Conservation (phyloP, 2,797 vertebrate species). For the Notolabrus celidotus region DNA sequence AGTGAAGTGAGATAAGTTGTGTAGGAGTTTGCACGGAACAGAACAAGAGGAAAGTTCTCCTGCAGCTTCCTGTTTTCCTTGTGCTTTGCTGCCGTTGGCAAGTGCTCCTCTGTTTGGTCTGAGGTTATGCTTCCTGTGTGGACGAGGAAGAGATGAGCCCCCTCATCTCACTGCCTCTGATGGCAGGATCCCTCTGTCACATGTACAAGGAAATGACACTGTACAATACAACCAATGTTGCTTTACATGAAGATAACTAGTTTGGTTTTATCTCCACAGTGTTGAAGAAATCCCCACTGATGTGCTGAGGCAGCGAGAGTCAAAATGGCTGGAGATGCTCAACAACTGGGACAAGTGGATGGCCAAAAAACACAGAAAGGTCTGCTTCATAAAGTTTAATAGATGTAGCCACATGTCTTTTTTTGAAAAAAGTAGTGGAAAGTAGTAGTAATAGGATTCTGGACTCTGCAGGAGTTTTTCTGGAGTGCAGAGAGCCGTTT, state of each 20-base stretch:
- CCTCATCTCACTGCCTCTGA: neutral
- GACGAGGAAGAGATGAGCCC: slow-evolving; percentile 57
- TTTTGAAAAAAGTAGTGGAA: neutral
- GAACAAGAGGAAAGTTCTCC: slow-evolving; percentile 69
- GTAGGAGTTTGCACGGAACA: slow-evolving; percentile 33
- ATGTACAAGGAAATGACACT: slow-evolving; percentile 14
- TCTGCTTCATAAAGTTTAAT: slow-evolving; percentile 49
- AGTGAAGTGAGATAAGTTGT: slow-evolving; percentile 25
- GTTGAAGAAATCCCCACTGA: slow-evolving; percentile 89
- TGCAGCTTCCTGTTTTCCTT: slow-evolving; percentile 79
- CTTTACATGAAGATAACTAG: neutral
- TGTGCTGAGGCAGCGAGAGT: slow-evolving; percentile 93
- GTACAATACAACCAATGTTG: neutral
- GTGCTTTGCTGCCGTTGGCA: slow-evolving; percentile 45
- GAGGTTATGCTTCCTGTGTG: slow-evolving; percentile 66
- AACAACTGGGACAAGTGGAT: slow-evolving; percentile 99
- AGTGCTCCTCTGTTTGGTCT: slow-evolving; percentile 52
- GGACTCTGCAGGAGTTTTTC: neutral
- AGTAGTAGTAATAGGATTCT: too few species aligned
- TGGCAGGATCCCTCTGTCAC: slow-evolving; percentile 15
- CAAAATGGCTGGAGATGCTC: slow-evolving; percentile 99
- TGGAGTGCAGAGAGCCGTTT: neutral
- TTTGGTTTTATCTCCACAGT: slow-evolving; percentile 67
- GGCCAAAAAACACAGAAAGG: slow-evolving; percentile 98
- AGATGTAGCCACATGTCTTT: neutral